Evolutionary conservation across 2,888 invertebrate genomes (phyloP).

Genomic region (Drepanosiphum platanoidis): DNA sequence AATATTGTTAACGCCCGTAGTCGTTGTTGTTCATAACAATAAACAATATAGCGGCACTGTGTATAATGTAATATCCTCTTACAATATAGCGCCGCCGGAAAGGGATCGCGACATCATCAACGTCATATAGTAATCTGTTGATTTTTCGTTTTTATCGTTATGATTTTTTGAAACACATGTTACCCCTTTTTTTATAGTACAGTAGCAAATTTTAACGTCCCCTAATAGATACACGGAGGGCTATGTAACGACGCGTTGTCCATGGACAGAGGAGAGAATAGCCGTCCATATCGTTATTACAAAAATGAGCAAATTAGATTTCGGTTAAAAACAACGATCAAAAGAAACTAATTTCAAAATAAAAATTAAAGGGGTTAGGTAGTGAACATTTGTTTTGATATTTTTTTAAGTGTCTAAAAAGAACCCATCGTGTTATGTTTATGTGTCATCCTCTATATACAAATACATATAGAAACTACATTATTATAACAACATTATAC

Average conservation of each 20-base stretch:
- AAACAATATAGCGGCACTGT: conserved; percentile 54
- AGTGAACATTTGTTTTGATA: conserved; percentile 54
- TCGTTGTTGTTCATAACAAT: conserved; percentile 61
- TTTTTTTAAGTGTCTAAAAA: conserved; percentile 36
- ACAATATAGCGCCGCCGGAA: conserved; percentile 50
- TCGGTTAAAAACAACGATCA: conserved; percentile 58
- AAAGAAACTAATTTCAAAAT: conserved; percentile 54
- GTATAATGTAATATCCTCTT: conserved; percentile 60
- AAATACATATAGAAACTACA: no score
- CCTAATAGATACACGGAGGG: conserved; percentile 54
- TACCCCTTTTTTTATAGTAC: conserved; percentile 57
- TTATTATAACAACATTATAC: not conserved
- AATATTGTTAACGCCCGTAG: conserved; percentile 62
- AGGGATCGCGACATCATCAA: conserved; percentile 62
- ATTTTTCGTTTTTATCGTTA: conserved; percentile 62
- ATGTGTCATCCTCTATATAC: not conserved
- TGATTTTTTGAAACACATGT: conserved; percentile 62
- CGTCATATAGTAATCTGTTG: conserved; percentile 59
- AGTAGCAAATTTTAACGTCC: conserved; percentile 51
- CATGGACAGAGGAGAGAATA: not conserved
- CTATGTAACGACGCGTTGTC: conserved; percentile 8
- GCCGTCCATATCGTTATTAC: conserved; percentile 18
- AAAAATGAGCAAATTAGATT: conserved; percentile 52
- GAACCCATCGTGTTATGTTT: not conserved
- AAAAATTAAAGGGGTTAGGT: conserved; percentile 47